phyloP scores from a whole-genome alignment of 2,888 invertebrate species.

The Lasioglossum morio region DNA sequence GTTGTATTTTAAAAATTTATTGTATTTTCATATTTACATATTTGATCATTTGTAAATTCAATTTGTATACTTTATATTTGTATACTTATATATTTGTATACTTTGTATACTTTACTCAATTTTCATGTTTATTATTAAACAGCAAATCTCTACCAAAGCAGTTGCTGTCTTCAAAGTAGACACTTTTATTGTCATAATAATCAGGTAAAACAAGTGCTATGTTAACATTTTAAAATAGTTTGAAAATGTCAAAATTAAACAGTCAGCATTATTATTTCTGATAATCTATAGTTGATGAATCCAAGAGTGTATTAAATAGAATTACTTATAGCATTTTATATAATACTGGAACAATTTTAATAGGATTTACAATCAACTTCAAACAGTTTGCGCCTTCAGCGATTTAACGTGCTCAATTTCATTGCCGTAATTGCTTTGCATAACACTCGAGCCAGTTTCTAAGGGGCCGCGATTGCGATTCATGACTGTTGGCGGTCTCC shows the following conservation, averaged over 20 bases:
- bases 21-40: not conserved
- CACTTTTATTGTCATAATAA: not conserved
- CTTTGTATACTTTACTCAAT: too few relatives aligned
- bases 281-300: not conserved
- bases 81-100: too few relatives aligned
- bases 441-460: constrained; percentile 28
- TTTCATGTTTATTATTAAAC: too few relatives aligned
- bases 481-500: constrained; percentile 10
- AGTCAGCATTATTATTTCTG: not conserved
- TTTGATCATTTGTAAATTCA: not conserved
- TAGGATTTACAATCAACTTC: not conserved
- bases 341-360: not conserved
- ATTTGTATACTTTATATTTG: too few relatives aligned
- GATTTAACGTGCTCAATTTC: constrained; percentile 33
- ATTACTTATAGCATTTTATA: not conserved
- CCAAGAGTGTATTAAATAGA: not conserved
- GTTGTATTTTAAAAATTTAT: not conserved
- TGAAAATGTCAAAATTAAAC: not conserved
- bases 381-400: constrained; percentile 15
- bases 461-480: constrained; percentile 17
- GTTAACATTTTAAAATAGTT: not conserved
- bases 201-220: not conserved
- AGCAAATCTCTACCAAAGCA: too few relatives aligned
- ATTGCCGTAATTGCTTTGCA: constrained; percentile 41
- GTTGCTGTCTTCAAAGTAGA: not conserved